These are phyloP conservation scores for Megathymus violae DNA, from an alignment of 1,140 invertebrate species.

Conservation along the genomic window DNA sequence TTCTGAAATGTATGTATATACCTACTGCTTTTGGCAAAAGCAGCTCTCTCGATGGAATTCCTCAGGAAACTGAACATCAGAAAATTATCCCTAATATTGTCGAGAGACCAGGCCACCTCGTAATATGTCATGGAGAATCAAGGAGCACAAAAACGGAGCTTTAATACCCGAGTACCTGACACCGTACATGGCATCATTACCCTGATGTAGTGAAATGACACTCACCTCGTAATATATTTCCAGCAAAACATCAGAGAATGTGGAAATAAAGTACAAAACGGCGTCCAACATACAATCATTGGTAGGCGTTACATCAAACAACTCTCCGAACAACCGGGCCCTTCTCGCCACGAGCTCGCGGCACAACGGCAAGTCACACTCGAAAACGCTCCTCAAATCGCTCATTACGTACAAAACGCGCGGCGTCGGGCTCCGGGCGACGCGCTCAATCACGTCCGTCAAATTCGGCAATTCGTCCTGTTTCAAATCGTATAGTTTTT, in stretches of 20 bases:
- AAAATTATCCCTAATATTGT: no score
- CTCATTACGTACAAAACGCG: background rate
- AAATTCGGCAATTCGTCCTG: background rate
- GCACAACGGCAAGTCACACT: background rate
- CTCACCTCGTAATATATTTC: constrained; percentile 39
- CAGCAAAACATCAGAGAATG: constrained; percentile 35
- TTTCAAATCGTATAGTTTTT: constrained; percentile 7
- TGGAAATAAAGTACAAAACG: constrained; percentile 31
- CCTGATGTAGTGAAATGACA: no score
- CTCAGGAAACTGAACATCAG: no score
- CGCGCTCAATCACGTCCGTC: background rate
- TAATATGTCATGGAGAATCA: no score
- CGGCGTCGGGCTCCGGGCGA: background rate
- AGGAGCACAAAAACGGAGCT: no score
- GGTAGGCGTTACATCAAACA: background rate
- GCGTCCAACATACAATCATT: constrained; percentile 11
- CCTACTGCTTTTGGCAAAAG: no score
- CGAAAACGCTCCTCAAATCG: constrained; percentile 4
- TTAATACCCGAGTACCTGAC: no score
- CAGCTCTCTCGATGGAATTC: no score
- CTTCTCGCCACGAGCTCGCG: background rate
- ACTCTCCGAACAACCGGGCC: background rate
- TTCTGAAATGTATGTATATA: no score
- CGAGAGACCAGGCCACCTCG: no score
- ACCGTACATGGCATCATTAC: no score